Base-by-base conservation (phyloP, 2,797 vertebrate species). In the Oreonectes daqikongensis region DNA sequence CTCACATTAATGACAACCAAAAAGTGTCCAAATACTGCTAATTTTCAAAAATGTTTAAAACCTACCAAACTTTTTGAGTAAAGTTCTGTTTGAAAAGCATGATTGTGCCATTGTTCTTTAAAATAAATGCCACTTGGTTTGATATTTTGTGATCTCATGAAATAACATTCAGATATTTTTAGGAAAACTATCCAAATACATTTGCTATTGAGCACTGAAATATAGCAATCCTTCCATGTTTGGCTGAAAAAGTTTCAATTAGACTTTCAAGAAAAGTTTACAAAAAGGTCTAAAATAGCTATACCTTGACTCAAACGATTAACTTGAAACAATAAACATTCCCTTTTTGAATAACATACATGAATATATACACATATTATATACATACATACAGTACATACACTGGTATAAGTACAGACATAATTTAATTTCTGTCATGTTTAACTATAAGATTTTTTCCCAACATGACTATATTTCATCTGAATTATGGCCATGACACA, bases 331-430 rank as follows among this genome's bases (percentile, higher is more conserved):
- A 84, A 81, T 82, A 89, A 81, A 67, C 40, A 81, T 89, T 90
- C 89, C 89, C 88, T 91, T 93, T 90, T 87, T 88, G 87, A 91
- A 88, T 92, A 92, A 92, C 79, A 86, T 87, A 86, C 87, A 53
- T 82, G 90, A 89, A 90, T 91, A 86, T 90, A 93, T 81, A 91
- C 88, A 89, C 84, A 89, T 89, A 90, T 87, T 91, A 91, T 90
- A 94, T 85, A 86, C 80, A 87, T 85, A 83, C 84, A 82, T 15
- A 42, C 40, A 42, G 40, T 87, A 84, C 81, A 84, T 81, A 84
- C 76, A 84, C 77, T 83, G 81, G 82, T 85, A 87, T 84, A 78
- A 84, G 73, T 77, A 72, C 84, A 79, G 35, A 85, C 73, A 63
- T 77, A 72, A 79, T 88, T 86, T 82, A 86, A 80, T 84, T 86